Percentiles rank a stretch among this genome's conserved stretches.
Evolutionary conservation across 2,113 vertebrate species (phyloP).

Genomic region (Micronycteris hirsuta): DNA sequence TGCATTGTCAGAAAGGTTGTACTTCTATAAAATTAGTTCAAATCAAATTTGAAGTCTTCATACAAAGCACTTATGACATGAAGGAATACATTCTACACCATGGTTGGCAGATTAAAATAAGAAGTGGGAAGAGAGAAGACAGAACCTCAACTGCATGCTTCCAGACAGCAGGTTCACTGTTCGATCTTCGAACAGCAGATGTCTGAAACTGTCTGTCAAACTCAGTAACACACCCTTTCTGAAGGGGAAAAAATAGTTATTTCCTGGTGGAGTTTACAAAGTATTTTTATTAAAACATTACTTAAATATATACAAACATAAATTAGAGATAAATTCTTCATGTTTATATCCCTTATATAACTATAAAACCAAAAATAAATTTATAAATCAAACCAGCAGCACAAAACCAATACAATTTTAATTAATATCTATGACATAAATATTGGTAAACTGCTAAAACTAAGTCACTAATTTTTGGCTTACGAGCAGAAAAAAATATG

Average conservation of each 20-base stretch:
- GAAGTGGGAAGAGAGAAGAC: background rate
- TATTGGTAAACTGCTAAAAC: background rate
- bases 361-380: conserved; percentile 22
- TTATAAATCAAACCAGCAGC: background rate
- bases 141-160: background rate
- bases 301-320: background rate
- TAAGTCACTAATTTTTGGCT: background rate
- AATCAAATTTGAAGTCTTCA: conserved; percentile 16
- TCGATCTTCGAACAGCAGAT: no score
- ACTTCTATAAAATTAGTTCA: background rate
- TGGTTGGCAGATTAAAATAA: background rate
- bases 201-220: background rate
- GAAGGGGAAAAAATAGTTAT: background rate
- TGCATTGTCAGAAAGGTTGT: background rate
- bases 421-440: background rate
- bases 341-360: background rate
- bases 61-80: background rate
- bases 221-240: background rate
- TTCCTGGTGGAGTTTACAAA: background rate
- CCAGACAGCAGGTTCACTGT: background rate
- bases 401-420: conserved; percentile 12
- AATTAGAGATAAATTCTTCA: background rate
- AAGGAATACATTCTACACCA: background rate
- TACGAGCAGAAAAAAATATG: background rate
- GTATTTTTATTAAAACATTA: background rate